These are phyloP conservation scores for Anguilla pacifica DNA, from an alignment of 2,797 vertebrate species.

Conservation along the genomic window DNA sequence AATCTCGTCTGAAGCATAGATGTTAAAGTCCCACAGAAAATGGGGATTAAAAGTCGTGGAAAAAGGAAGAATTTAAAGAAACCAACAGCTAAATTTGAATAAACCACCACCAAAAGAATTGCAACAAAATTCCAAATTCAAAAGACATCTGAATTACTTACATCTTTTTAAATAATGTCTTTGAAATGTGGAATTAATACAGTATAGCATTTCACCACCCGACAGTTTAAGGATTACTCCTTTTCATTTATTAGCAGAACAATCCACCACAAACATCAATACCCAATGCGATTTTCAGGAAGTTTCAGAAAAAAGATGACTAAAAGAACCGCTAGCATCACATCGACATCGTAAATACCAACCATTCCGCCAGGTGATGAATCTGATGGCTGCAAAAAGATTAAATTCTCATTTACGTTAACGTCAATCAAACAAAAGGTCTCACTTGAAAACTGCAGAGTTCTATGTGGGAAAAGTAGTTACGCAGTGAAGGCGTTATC, in stretches of 20 bases:
- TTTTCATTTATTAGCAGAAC: not conserved
- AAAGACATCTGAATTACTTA: not conserved
- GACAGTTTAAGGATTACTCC: not conserved
- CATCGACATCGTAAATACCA: slow-evolving; percentile 68
- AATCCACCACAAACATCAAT: slow-evolving; percentile 46
- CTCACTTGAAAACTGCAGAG: slow-evolving; percentile 7
- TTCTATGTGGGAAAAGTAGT: not conserved
- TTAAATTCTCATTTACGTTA: slow-evolving; percentile 52
- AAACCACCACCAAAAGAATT: not conserved
- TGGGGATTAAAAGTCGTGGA: not conserved
- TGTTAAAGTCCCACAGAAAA: not conserved
- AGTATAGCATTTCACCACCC: not conserved
- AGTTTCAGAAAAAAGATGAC: slow-evolving; percentile 17
- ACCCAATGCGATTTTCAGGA: not conserved
- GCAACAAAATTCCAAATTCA: slow-evolving; percentile 13
- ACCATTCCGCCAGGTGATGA: slow-evolving; percentile 72
- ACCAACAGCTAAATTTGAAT: not conserved
- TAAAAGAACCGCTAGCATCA: slow-evolving; percentile 45
- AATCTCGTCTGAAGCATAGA: not conserved
- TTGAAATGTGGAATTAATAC: slow-evolving; percentile 6
- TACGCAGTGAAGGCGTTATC: not conserved
- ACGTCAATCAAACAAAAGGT: slow-evolving; percentile 12
- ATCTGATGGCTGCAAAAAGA: slow-evolving; percentile 75
- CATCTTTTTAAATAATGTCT: not conserved
- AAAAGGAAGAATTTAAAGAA: not conserved